Evolutionary conservation across 1,140 invertebrate species (phyloP).

Genomic region (Conus betulinus): DNA sequence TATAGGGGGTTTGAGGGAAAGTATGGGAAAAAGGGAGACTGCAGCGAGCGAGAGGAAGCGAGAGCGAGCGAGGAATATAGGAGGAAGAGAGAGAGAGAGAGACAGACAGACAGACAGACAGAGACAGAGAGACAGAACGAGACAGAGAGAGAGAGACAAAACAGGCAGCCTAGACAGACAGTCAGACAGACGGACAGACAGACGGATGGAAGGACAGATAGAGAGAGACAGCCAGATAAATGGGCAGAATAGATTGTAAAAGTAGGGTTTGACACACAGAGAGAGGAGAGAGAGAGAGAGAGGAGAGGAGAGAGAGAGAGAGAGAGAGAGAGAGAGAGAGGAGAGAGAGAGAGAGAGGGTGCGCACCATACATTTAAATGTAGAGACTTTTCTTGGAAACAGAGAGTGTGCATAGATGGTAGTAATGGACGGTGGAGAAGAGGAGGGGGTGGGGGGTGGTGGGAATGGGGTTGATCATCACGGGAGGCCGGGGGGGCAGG

Average conservation of each 20-base stretch:
- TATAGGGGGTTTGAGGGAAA: too few species aligned
- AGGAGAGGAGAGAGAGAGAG: neutral
- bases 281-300: neutral
- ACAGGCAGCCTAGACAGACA: neutral
- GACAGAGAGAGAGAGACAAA: slow-evolving; percentile 14
- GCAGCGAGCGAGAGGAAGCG: neutral
- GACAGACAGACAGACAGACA: slow-evolving; percentile 7
- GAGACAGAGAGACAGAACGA: neutral
- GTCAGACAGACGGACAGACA: too few species aligned
- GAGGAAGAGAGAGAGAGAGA: slow-evolving; percentile 6
- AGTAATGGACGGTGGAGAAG: neutral
- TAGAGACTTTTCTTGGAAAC: neutral
- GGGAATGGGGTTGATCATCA: neutral
- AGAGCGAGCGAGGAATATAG: neutral
- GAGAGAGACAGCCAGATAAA: too few species aligned
- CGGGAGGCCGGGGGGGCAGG: neutral
- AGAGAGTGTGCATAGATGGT: neutral
- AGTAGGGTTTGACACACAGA: neutral
- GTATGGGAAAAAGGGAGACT: too few species aligned
- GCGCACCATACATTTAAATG: too few species aligned
- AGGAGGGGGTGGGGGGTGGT: neutral
- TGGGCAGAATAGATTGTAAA: too few species aligned
- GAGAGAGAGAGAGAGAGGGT: neutral
- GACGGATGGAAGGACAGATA: too few species aligned
- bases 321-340: neutral